These are phyloP conservation scores for Chlorospingus flavigularis DNA, from an alignment of 2,797 vertebrate species.

Conservation along the genomic window DNA sequence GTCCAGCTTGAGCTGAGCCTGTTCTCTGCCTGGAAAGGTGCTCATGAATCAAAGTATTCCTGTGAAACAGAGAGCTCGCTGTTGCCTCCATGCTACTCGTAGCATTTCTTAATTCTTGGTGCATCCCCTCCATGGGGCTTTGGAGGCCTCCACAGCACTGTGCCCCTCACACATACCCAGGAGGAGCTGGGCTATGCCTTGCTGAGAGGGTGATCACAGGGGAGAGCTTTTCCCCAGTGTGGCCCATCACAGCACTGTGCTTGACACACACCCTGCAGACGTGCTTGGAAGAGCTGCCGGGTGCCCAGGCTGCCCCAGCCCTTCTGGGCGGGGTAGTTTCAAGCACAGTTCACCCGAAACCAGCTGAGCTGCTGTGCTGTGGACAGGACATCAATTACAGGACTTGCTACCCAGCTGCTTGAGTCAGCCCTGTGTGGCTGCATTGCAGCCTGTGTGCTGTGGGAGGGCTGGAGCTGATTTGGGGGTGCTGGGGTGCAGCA, in stretches of 20 bases:
- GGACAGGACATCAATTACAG: slow-evolving; percentile 53
- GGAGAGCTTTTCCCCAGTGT: background rate
- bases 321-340: slow-evolving; percentile 65
- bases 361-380: background rate
- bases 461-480: fast-evolving
- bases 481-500: background rate
- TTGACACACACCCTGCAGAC: fast-evolving
- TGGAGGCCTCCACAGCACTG: background rate
- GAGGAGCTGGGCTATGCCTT: background rate
- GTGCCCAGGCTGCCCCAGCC: background rate
- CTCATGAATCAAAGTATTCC: fast-evolving
- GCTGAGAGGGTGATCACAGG: background rate
- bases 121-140: background rate
- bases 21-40: background rate
- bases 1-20: background rate
- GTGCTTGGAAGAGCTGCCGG: background rate
- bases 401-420: background rate
- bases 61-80: background rate
- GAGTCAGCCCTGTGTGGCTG: background rate
- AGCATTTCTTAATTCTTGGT: background rate
- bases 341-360: slow-evolving; percentile 50
- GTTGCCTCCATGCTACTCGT: fast-evolving
- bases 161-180: background rate
- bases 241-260: background rate
- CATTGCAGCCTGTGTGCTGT: fast-evolving